phyloP scores from a whole-genome alignment of 2,888 invertebrate species.

The Clunio marinus region DNA sequence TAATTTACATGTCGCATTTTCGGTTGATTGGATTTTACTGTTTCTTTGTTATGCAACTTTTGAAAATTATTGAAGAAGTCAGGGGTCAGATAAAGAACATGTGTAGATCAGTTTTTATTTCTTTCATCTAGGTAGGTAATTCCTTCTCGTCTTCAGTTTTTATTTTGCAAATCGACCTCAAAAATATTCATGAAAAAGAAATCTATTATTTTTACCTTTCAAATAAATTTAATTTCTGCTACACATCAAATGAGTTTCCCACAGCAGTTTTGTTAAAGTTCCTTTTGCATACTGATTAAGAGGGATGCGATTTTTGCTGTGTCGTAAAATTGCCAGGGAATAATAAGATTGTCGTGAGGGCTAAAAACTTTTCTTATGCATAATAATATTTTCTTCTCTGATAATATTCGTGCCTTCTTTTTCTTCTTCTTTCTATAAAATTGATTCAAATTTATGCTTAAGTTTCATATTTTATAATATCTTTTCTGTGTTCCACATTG shows the following conservation, averaged over 20 bases:
- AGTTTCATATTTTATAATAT: constrained; percentile 35
- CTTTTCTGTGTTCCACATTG: neutral
- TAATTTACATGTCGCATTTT: constrained; percentile 20
- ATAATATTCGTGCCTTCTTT: neutral
- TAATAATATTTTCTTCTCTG: constrained; percentile 18
- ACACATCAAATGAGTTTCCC: constrained; percentile 8
- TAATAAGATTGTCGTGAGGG: constrained; percentile 23
- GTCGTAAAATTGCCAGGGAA: constrained; percentile 15
- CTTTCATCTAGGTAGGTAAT: neutral
- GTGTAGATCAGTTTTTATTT: constrained; percentile 20
- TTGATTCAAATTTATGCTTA: constrained; percentile 24
- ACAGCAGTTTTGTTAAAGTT: constrained; percentile 9
- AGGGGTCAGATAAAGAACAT: constrained; percentile 21
- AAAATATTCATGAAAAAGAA: constrained; percentile 17
- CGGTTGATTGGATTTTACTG: constrained; percentile 21
- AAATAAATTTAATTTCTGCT: constrained; percentile 16
- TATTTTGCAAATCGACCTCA: constrained; percentile 14
- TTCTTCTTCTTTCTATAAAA: neutral
- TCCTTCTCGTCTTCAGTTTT: neutral
- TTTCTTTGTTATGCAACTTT: constrained; percentile 4
- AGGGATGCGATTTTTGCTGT: constrained; percentile 24
- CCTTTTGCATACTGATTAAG: constrained; percentile 37
- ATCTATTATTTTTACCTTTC: neutral
- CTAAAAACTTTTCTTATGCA: constrained; percentile 34
- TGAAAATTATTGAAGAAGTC: neutral